Evolutionary conservation across 1,140 invertebrate species (phyloP), one percentile per base, ranked within the genome.

Genomic region (Drosophila melanica): DNA sequence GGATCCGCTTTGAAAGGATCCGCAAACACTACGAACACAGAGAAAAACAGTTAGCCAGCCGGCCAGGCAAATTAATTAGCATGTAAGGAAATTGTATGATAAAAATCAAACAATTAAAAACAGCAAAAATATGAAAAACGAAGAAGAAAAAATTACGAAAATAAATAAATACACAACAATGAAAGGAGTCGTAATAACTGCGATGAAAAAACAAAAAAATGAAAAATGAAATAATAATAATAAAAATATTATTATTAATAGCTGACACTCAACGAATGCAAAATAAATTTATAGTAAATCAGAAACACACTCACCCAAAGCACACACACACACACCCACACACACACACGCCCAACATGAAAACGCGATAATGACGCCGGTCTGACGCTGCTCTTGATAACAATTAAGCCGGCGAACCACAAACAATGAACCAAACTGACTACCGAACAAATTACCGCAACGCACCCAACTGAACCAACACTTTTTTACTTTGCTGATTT

Each of bases 211-310:
- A n/a, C n/a, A n/a, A n/a, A n/a, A n/a, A n/a, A n/a, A n/a, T n/a
- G n/a, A n/a, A n/a, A n/a, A 64, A 54, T 23, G 42, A 67, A 44
- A 67, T 63, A 69, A 82, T 71, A 84, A 63, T 66, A 66, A 85
- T 77, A 70, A 63, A 60, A 79, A 68, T 78, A 78, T 84, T 85
- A 85, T 80, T 85, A 84, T 80, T 84, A 84, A 85, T 85, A 80
- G 81, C 73, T 80, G 81, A 86, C 81, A 86, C 81, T 85, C 81
- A 85, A 86, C 81, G 80, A 86, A 85, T 80, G 73, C 50, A 62
- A 81, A 75, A 85, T 82, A 81, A 78, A 82, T 89, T 87, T 62
- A 89, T 70, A 86, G 84, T 89, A 76, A 87, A 87, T 87, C 82
- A 87, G 39, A 45, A 41, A 35, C 64, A 50, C 67, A 44, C 62